Evolutionary conservation across 2,888 invertebrate genomes (phyloP).

Genomic region (Athalia circularis): DNA sequence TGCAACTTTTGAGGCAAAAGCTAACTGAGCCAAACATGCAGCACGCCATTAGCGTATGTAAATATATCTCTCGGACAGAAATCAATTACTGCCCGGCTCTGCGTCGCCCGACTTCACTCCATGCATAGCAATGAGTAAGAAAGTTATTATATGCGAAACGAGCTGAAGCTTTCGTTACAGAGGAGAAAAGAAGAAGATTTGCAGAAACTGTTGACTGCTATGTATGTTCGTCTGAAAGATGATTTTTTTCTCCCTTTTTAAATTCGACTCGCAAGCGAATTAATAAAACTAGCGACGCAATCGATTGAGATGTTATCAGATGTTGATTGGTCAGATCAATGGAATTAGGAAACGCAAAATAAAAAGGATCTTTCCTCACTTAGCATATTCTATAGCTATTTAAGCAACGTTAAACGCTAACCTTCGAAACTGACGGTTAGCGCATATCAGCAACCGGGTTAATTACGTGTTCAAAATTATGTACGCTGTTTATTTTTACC

Average conservation of each 20-base stretch:
- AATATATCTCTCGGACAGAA: slow-evolving; percentile 56
- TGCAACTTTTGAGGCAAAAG: slow-evolving; percentile 41
- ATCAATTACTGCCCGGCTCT: slow-evolving; percentile 62
- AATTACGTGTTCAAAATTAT: not conserved
- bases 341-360: no score
- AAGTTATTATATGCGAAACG: slow-evolving; percentile 57
- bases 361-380: not conserved
- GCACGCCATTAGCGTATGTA: slow-evolving; percentile 63
- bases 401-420: not conserved
- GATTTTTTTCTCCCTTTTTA: no score
- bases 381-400: not conserved
- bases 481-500: no score
- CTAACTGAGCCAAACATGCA: slow-evolving; percentile 45
- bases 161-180: slow-evolving; percentile 25
- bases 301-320: no score
- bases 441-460: slow-evolving; percentile 19
- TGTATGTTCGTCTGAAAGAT: no score
- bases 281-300: no score
- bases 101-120: slow-evolving; percentile 56
- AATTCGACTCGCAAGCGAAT: no score
- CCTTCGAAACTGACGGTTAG: slow-evolving; percentile 3
- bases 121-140: slow-evolving; percentile 65
- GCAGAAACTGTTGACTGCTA: no score
- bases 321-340: no score
- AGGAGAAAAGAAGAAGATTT: not conserved